These are phyloP conservation scores for Sinonovacula constricta DNA, from an alignment of 1,140 invertebrate genomes.

Conservation along the genomic window DNA sequence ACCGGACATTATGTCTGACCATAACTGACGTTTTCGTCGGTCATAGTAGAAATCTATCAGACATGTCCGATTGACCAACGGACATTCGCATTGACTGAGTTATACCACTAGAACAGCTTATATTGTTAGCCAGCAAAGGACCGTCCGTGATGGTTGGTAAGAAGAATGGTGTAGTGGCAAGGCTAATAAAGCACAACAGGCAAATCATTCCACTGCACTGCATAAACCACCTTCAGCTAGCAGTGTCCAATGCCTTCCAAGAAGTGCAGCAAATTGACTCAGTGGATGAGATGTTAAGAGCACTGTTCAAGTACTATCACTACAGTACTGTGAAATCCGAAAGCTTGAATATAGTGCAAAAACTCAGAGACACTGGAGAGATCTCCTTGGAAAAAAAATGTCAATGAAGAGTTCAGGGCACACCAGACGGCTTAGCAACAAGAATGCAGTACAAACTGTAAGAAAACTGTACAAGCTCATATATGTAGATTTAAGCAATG, in stretches of 20 bases:
- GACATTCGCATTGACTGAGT: too few relatives aligned
- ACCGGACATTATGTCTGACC: too few relatives aligned
- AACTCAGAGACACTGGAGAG: not conserved
- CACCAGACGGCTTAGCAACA: constrained; percentile 5
- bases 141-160: constrained; percentile 34
- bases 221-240: constrained; percentile 40
- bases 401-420: not conserved
- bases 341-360: not conserved
- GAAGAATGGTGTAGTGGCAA: constrained; percentile 34
- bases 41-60: too few relatives aligned
- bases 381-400: not conserved
- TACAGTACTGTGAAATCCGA: constrained; percentile 9
- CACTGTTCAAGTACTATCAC: constrained; percentile 4
- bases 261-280: not conserved
- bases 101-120: too few relatives aligned
- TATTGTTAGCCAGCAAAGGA: too few relatives aligned
- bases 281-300: not conserved
- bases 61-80: too few relatives aligned
- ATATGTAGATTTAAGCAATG: constrained; percentile 6
- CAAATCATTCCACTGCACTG: constrained; percentile 40
- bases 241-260: constrained; percentile 1
- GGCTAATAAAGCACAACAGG: constrained; percentile 16
- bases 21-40: too few relatives aligned
- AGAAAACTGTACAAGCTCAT: constrained; percentile 5
- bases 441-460: not conserved